Evolutionary conservation across 2,797 vertebrate genomes (phyloP).

Genomic region (Diplodus puntazzo): DNA sequence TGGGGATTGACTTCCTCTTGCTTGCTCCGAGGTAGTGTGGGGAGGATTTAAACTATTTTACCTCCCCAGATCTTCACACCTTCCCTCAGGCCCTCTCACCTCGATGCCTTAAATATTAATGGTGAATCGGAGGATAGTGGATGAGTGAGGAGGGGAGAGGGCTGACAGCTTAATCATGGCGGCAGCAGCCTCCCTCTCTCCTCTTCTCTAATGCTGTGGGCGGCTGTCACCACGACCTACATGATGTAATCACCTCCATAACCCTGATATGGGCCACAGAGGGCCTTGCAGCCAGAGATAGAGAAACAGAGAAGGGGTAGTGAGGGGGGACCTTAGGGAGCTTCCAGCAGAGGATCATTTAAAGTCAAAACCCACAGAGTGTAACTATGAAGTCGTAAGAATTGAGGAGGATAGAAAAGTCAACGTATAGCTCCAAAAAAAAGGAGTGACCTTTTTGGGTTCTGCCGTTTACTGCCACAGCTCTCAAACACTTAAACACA

Average conservation of each 20-base stretch:
- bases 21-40: slow-evolving; percentile 69
- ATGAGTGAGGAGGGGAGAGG: slow-evolving; percentile 74
- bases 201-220: slow-evolving; percentile 74
- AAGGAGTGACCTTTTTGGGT: background rate
- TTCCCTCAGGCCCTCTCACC: slow-evolving; percentile 82
- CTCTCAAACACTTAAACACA: slow-evolving; percentile 23
- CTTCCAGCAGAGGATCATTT: slow-evolving; percentile 57
- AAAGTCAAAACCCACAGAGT: slow-evolving; percentile 49
- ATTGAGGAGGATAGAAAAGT: slow-evolving; percentile 8
- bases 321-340: slow-evolving; percentile 45
- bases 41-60: slow-evolving; percentile 83
- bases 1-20: slow-evolving; percentile 77
- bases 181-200: slow-evolving; percentile 68
- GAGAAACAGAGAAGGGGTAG: slow-evolving; percentile 33
- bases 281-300: slow-evolving; percentile 61
- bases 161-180: slow-evolving; percentile 86
- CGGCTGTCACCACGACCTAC: slow-evolving; percentile 84
- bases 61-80: slow-evolving; percentile 80
- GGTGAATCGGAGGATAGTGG: slow-evolving; percentile 73
- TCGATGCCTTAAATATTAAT: slow-evolving; percentile 84
- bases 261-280: slow-evolving; percentile 77
- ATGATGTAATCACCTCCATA: slow-evolving; percentile 85
- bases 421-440: background rate
- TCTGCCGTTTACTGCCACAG: background rate
- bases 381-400: slow-evolving; percentile 8